Evolutionary conservation across 2,888 invertebrate genomes (phyloP).

Genomic region (Drosophila mimetica): DNA sequence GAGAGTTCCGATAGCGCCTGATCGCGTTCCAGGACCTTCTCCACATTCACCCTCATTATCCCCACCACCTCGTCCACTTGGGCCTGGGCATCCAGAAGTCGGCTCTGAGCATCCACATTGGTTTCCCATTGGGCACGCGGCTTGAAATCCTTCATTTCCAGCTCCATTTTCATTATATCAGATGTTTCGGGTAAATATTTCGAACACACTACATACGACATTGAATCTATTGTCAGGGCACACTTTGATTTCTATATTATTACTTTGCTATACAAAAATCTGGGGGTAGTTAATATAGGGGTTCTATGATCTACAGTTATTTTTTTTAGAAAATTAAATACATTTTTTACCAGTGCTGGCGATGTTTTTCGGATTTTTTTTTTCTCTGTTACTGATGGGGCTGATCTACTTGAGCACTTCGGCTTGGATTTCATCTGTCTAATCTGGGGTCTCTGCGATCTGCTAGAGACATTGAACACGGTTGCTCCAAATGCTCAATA

Average conservation of each 20-base stretch:
- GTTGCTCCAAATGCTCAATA: constrained; percentile 56
- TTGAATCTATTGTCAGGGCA: too few species aligned
- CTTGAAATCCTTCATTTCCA: neutral
- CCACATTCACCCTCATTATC: constrained; percentile 98
- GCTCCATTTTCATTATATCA: neutral
- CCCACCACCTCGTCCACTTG: constrained; percentile 93
- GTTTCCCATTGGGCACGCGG: neutral
- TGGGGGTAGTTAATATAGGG: too few species aligned
- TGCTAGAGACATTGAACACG: constrained; percentile 55
- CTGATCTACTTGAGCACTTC: constrained; percentile 50
- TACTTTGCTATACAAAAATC: too few species aligned
- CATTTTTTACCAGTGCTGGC: neutral
- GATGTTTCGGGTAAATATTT: neutral
- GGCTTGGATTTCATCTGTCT: constrained; percentile 62
- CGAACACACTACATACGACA: too few species aligned
- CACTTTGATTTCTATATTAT: too few species aligned
- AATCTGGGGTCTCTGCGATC: constrained; percentile 33
- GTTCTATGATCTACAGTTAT: neutral
- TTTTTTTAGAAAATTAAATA: neutral
- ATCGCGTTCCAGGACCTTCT: constrained; percentile 98
- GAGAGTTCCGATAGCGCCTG: constrained; percentile 97
- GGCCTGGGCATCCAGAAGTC: constrained; percentile 88
- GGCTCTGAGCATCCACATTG: constrained; percentile 84
- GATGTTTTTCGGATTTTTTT: neutral
- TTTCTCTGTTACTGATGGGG: constrained; percentile 15